phyloP scores from a whole-genome alignment of 2,113 vertebrate genomes.

The Ageneiosus marmoratus region DNA sequence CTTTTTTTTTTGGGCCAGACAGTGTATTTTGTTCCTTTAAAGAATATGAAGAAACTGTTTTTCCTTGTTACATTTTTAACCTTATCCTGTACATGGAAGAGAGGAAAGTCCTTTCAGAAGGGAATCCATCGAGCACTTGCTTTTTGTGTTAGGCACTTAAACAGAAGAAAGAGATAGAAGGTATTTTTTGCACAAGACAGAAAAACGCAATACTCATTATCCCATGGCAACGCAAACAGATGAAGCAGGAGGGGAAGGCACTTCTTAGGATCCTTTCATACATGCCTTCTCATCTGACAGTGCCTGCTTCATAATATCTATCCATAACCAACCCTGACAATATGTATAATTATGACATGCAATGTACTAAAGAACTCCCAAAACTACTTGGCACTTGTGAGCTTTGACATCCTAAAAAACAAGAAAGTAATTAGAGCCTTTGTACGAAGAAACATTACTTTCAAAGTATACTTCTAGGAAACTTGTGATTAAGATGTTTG shows the following conservation, averaged over 20 bases:
- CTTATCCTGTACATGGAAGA: background rate
- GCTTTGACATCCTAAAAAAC: constrained; percentile 21
- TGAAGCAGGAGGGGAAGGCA: background rate
- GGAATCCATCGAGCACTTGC: background rate
- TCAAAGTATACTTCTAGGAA: constrained; percentile 15
- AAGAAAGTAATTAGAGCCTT: constrained; percentile 39
- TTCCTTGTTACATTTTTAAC: background rate
- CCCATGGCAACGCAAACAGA: background rate
- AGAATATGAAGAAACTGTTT: background rate
- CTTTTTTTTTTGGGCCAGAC: no score
- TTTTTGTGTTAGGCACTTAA: background rate
- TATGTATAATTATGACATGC: constrained; percentile 45
- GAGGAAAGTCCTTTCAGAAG: background rate
- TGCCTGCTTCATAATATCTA: constrained; percentile 21
- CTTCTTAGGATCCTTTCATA: constrained; percentile 16
- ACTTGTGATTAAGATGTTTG: constrained; percentile 40
- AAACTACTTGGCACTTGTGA: constrained; percentile 26
- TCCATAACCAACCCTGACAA: constrained; percentile 42
- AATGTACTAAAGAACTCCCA: constrained; percentile 33
- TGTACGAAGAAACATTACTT: constrained; percentile 12
- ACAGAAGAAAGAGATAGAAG: constrained; percentile 4
- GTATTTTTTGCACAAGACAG: background rate
- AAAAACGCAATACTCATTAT: constrained; percentile 18
- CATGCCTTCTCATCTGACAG: constrained; percentile 20
- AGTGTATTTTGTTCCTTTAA: background rate